phyloP scores from a whole-genome alignment of 2,113 vertebrate species.

The Melanocharis versteri region DNA sequence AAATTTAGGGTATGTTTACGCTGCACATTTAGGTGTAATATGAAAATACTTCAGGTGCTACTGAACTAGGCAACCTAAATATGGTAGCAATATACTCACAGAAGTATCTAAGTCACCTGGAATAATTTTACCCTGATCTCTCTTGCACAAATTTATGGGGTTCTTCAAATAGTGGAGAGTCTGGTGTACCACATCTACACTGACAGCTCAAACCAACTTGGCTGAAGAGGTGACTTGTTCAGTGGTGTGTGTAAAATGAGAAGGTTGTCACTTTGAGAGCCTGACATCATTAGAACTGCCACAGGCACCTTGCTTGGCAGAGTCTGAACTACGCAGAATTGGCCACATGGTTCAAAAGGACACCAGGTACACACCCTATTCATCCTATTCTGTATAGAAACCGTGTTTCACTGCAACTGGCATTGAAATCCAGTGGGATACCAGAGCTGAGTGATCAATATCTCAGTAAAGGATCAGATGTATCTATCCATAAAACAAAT shows the following conservation, averaged over 20 bases:
- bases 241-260: neutral
- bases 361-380: neutral
- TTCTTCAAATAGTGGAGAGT: neutral
- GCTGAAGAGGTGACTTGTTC: neutral
- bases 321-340: neutral
- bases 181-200: neutral
- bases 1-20: neutral
- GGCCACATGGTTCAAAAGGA: neutral
- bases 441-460: fast-evolving
- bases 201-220: neutral
- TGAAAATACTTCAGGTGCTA: neutral
- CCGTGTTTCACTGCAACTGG: neutral
- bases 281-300: neutral
- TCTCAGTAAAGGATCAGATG: neutral
- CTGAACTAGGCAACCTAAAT: neutral
- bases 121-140: neutral
- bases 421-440: neutral
- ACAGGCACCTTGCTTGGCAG: neutral
- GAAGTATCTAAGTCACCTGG: neutral
- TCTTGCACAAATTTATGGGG: neutral
- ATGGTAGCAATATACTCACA: neutral
- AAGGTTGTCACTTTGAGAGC: neutral
- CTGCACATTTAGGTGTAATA: neutral
- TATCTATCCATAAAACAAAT: neutral
- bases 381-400: neutral